Base-by-base conservation (phyloP, 2,113 vertebrate genomes). In the Heteronetta atricapilla region DNA sequence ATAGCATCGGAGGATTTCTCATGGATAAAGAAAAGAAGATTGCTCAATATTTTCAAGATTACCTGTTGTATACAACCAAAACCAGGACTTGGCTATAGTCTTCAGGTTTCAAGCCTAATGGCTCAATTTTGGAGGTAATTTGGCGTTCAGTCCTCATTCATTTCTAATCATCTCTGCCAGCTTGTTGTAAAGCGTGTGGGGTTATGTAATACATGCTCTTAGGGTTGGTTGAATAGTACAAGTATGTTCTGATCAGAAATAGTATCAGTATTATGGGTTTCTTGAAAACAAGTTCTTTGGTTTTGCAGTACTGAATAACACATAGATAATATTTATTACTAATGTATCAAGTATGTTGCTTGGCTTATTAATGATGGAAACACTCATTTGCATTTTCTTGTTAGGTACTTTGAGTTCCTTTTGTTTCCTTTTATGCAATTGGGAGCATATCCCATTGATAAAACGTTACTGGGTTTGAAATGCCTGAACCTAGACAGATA, bases 1-100 rank as follows among this genome's bases (percentile, higher is more conserved):
- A 26, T 25, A 79, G 82, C 85, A 82, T 74, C 26, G 38, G 55
- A 96, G 29, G 2, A n/a, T 91, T 96, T 96, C 87, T 94, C 89
- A 88, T 88, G 89, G 89, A 82, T 79, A 82, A 77, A 82, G 31
- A 36, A 63, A 56, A 77, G 59, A 81, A 5, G 42, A 1, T 79
- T 84, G 34, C 34, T 70, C 22, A 60, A 11, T 79, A 63, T 67
- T 95, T 73, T 80, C 40, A 36, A 5, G 5, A 11, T 77, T 74
- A 44, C 69, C 25, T 76, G 14, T 31, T 8, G 0, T 63, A 20
- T 64, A 29, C 28, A 36, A 36, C 26, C 38, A 25, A 36, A 85
- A 74, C 4, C 36, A 76, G 22, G 81, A 82, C 10, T 59, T 83
- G 21, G 15, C 53, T 87, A 21, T 79, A 72, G 36, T 50, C 36